phyloP scores from a whole-genome alignment of 2,797 vertebrate genomes.

The Danio tinwini region DNA sequence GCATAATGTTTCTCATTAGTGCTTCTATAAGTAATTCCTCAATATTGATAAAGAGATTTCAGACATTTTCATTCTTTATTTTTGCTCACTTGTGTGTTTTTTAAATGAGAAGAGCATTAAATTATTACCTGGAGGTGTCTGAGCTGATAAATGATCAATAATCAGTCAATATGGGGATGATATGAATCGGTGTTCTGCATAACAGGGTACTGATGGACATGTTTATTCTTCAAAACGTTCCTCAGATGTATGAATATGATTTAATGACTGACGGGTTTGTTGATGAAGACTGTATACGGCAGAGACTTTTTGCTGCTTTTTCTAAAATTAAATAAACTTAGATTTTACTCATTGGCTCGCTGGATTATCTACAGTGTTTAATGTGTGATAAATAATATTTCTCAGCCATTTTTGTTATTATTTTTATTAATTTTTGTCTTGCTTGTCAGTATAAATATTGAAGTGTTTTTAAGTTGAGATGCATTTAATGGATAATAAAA shows the following conservation, averaged over 20 bases:
- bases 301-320: slow-evolving; percentile 58
- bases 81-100: no score
- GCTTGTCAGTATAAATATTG: background rate
- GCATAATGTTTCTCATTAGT: no score
- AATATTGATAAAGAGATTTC: no score
- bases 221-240: background rate
- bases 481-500: background rate
- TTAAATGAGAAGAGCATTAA: no score
- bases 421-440: background rate
- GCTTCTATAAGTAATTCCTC: no score
- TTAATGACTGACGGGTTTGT: slow-evolving; percentile 47
- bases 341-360: slow-evolving; percentile 45
- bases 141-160: no score
- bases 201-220: slow-evolving; percentile 18
- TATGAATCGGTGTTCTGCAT: slow-evolving; percentile 7
- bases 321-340: slow-evolving; percentile 61
- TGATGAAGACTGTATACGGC: slow-evolving; percentile 55
- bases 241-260: background rate
- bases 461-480: background rate
- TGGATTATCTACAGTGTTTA: no score
- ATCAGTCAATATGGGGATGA: background rate
- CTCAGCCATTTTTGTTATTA: no score
- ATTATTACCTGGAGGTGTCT: no score
- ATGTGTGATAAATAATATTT: no score
- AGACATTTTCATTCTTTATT: no score